phyloP scores from a whole-genome alignment of 2,113 vertebrate genomes.

The Megatriorchis doriae region DNA sequence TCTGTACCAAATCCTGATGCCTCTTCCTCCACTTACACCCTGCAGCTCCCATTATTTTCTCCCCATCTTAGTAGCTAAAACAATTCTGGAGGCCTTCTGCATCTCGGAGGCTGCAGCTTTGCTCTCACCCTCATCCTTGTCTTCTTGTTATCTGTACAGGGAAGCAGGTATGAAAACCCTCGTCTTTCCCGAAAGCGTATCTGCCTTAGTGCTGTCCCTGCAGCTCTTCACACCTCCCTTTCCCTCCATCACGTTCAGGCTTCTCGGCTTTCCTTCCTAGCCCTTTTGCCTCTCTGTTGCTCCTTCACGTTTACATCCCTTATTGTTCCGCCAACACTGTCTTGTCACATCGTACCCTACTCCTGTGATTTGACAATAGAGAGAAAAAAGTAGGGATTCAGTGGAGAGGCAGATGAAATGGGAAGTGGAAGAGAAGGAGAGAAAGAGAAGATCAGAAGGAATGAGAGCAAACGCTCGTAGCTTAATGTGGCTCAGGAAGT shows the following conservation, averaged over 20 bases:
- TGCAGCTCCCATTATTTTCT: background rate
- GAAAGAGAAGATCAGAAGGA: constrained; percentile 37
- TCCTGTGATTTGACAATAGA: constrained; percentile 31
- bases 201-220: background rate
- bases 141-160: background rate
- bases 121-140: background rate
- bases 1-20: background rate
- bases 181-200: background rate
- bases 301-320: background rate
- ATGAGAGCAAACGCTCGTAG: background rate
- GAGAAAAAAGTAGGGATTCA: constrained; percentile 12
- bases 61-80: background rate
- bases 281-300: background rate
- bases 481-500: background rate
- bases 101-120: background rate
- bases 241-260: background rate
- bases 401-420: background rate
- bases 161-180: background rate
- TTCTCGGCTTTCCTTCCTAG: background rate
- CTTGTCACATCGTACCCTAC: constrained; percentile 13
- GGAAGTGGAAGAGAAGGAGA: constrained; percentile 29
- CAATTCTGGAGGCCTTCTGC: background rate
- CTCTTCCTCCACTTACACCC: background rate
- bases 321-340: background rate
- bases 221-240: background rate